Evolutionary conservation across 2,888 invertebrate species (phyloP).

Genomic region (Odontocerum albicorne): DNA sequence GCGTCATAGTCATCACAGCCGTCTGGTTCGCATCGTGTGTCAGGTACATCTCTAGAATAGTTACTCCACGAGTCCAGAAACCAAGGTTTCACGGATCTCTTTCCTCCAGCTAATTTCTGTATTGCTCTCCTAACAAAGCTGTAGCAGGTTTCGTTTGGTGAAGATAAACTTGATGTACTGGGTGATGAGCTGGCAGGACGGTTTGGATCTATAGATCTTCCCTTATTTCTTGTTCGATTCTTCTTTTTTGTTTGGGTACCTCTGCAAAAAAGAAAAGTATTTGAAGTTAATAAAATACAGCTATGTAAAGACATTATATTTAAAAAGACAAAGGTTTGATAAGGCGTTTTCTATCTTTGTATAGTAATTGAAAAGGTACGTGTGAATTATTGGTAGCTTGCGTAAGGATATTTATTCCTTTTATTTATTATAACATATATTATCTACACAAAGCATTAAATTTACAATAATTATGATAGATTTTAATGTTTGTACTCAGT

Average conservation of each 20-base stretch:
- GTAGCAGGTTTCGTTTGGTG: slow-evolving; percentile 92
- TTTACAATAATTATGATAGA: too few species aligned
- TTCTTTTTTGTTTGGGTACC: slow-evolving; percentile 32
- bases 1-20: slow-evolving; percentile 63
- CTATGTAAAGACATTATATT: too few species aligned
- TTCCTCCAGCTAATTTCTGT: slow-evolving; percentile 79
- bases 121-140: slow-evolving; percentile 88
- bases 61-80: slow-evolving; percentile 80
- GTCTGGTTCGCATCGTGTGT: slow-evolving; percentile 54
- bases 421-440: too few species aligned
- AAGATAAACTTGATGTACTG: slow-evolving; percentile 85
- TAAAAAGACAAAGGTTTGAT: too few species aligned
- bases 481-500: too few species aligned
- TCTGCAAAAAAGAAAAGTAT: slow-evolving; percentile 27
- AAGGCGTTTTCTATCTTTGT: too few species aligned
- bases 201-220: slow-evolving; percentile 68
- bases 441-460: too few species aligned
- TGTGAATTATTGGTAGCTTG: neutral
- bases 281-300: too few species aligned
- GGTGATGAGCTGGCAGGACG: slow-evolving; percentile 63
- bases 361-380: too few species aligned
- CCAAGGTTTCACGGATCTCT: slow-evolving; percentile 64
- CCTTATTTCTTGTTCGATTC: slow-evolving; percentile 46
- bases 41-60: slow-evolving; percentile 45
- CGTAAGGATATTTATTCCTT: neutral